phyloP scores from a whole-genome alignment of 2,797 vertebrate species.

The Myotis myotis region DNA sequence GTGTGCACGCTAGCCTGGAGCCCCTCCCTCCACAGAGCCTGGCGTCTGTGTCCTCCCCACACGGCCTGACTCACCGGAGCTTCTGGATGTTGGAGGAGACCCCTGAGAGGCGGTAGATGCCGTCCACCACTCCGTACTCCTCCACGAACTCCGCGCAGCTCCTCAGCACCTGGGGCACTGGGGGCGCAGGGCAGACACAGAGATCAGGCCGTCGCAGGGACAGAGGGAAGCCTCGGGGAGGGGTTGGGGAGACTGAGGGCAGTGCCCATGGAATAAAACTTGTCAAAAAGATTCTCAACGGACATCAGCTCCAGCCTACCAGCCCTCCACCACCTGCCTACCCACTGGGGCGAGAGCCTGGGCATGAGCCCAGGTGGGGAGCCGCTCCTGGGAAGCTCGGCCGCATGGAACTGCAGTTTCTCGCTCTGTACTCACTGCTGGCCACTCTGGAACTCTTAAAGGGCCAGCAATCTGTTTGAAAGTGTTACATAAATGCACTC shows the following conservation, averaged over 20 bases:
- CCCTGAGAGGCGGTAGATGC: conserved; percentile 95
- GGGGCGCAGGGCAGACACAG: neutral
- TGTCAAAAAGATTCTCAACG: neutral
- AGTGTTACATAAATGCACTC: neutral
- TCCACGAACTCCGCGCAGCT: conserved; percentile 94
- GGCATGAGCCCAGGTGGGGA: neutral
- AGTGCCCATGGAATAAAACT: neutral
- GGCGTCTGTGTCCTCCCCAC: neutral
- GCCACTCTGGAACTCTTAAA: neutral
- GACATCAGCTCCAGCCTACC: neutral
- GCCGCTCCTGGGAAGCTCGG: neutral
- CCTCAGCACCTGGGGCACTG: conserved; percentile 93
- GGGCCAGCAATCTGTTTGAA: neutral
- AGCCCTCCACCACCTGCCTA: neutral
- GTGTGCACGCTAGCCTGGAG: too few relatives aligned
- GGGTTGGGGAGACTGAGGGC: neutral
- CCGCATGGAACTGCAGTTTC: neutral
- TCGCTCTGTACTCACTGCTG: neutral
- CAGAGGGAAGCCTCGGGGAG: neutral
- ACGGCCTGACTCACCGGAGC: conserved; percentile 86
- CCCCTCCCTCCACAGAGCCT: neutral
- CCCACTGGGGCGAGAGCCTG: neutral
- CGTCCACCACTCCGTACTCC: conserved; percentile 93
- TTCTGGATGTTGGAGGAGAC: conserved; percentile 96
- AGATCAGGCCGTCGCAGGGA: neutral